Conservation (phyloP, 2,888 invertebrate species). For the Lasioglossum leucozonium region DNA sequence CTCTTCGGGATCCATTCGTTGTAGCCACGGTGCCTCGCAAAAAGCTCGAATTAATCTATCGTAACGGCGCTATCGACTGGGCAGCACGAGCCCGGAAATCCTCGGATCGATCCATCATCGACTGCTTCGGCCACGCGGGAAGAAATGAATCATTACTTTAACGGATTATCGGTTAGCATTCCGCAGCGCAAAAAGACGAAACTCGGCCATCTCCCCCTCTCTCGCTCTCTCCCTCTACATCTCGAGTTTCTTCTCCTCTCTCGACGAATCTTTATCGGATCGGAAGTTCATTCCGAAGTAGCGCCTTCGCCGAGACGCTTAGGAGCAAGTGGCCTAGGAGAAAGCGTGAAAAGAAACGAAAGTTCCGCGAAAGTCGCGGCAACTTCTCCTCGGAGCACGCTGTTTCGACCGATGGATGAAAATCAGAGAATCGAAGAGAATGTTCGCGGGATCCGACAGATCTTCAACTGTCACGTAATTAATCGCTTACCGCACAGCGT, state of each 20-base stretch:
- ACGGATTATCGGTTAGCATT: conserved; percentile 49
- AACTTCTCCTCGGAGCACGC: conserved; percentile 9
- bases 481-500: no score
- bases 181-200: conserved; percentile 49
- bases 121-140: conserved; percentile 18
- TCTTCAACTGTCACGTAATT: not conserved
- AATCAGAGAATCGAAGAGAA: not conserved
- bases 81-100: conserved; percentile 12
- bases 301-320: conserved; percentile 53
- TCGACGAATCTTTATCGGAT: conserved; percentile 50
- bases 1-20: not conserved
- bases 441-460: not conserved
- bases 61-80: conserved; percentile 10
- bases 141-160: conserved; percentile 48
- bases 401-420: not conserved
- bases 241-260: conserved; percentile 40
- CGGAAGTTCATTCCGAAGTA: conserved; percentile 59
- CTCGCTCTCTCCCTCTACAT: conserved; percentile 36
- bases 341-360: conserved; percentile 24
- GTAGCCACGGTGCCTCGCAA: not conserved
- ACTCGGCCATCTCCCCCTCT: not conserved
- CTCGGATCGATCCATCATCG: conserved; percentile 34
- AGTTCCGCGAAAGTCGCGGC: not conserved
- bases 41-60: conserved; percentile 27
- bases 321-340: conserved; percentile 33